phyloP scores from a whole-genome alignment of 2,888 invertebrate genomes.

The Eubasilissa splendida region DNA sequence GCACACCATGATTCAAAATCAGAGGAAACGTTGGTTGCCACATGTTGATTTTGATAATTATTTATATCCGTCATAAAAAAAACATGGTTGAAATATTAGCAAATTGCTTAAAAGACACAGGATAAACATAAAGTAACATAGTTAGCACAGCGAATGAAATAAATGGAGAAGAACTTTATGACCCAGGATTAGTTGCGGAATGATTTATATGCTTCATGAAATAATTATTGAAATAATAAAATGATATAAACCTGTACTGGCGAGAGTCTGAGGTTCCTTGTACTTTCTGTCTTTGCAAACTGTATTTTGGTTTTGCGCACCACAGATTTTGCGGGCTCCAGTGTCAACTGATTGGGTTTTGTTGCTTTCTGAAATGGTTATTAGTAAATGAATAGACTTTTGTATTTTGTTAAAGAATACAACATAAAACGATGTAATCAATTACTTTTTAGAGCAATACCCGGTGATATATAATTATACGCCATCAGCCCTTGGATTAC shows the following conservation, averaged over 20 bases:
- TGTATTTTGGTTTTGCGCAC: constrained; percentile 66
- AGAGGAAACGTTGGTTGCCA: too few relatives aligned
- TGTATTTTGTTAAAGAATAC: neutral
- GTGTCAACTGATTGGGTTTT: constrained; percentile 64
- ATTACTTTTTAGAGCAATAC: neutral
- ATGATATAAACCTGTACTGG: constrained; percentile 75
- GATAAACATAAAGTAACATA: too few relatives aligned
- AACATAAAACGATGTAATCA: neutral
- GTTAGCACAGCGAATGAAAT: neutral
- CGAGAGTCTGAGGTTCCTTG: constrained; percentile 79
- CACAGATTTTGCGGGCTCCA: constrained; percentile 66
- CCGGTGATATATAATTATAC: neutral
- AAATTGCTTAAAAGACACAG: too few relatives aligned
- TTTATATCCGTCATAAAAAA: too few relatives aligned
- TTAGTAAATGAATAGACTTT: constrained; percentile 27
- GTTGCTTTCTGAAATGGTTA: constrained; percentile 56
- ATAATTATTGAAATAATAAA: constrained; percentile 37
- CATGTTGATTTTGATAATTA: too few relatives aligned
- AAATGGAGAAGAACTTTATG: neutral
- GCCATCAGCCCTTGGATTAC: too few relatives aligned
- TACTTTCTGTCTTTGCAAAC: constrained; percentile 73
- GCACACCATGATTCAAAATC: too few relatives aligned
- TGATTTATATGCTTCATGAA: constrained; percentile 16
- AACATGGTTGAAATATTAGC: too few relatives aligned
- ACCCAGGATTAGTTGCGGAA: constrained; percentile 9